A percentile compares a stretch with the other conserved stretches of the same genome.
Evolutionary conservation across 2,113 vertebrate species (phyloP).

Genomic region (Fukomys damarensis): DNA sequence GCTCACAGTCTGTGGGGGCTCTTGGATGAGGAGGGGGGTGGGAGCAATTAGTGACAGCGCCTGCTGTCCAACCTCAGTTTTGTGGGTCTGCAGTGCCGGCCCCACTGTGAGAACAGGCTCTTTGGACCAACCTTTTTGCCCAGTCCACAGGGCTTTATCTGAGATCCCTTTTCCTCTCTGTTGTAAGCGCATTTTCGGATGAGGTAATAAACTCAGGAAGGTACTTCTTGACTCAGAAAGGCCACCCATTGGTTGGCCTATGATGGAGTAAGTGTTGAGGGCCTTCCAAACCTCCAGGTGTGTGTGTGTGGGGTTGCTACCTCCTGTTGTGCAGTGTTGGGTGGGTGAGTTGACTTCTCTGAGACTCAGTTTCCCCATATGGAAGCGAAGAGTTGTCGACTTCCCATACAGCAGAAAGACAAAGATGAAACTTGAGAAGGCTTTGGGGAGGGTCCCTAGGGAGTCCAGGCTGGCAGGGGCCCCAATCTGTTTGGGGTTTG

Average conservation of each 20-base stretch:
- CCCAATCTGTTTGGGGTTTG: neutral
- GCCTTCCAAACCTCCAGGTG: neutral
- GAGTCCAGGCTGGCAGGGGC: neutral
- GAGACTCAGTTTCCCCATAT: neutral
- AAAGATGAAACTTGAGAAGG: neutral
- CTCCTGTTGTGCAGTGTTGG: neutral
- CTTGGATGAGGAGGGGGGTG: neutral
- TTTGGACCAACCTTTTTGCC: neutral
- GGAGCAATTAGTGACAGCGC: neutral
- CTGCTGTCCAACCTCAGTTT: neutral
- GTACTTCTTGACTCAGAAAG: neutral
- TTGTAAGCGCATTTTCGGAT: neutral
- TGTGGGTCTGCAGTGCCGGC: neutral
- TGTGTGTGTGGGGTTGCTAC: neutral
- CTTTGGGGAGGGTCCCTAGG: no score
- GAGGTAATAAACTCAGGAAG: neutral
- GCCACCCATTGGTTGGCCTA: accelerated
- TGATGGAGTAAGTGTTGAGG: neutral
- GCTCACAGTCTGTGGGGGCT: accelerated
- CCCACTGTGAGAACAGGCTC: neutral
- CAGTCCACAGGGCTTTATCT: neutral
- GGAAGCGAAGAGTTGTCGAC: neutral
- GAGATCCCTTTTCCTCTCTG: neutral
- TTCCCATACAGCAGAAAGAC: neutral
- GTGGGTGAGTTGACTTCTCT: neutral